These are phyloP conservation scores for Gibbula magus DNA, from an alignment of 2,888 invertebrate genomes.

Conservation along the genomic window DNA sequence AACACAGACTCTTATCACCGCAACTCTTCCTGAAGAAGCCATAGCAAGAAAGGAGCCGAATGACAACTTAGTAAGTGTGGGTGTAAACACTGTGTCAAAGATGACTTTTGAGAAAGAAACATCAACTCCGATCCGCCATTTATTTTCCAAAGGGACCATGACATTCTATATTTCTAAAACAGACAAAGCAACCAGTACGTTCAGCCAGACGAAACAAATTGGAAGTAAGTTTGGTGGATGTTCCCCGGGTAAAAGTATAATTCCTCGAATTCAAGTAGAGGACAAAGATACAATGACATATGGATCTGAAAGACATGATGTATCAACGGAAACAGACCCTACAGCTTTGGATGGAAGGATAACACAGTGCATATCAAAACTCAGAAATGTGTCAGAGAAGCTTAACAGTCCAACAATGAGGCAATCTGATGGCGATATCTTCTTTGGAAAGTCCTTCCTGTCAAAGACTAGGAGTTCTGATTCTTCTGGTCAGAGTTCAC, in stretches of 20 bases:
- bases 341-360: constrained; percentile 64
- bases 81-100: constrained; percentile 61
- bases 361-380: constrained; percentile 71
- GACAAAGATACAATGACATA: constrained; percentile 52
- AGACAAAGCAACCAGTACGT: constrained; percentile 64
- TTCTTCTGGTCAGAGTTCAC: constrained; percentile 20
- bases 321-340: constrained; percentile 57
- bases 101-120: constrained; percentile 67
- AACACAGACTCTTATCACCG: constrained; percentile 55
- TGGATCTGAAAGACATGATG: constrained; percentile 46
- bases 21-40: constrained; percentile 27
- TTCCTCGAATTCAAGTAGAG: constrained; percentile 22
- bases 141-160: constrained; percentile 63
- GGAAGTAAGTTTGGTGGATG: constrained; percentile 38
- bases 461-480: constrained; percentile 12
- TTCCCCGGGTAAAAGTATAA: background rate
- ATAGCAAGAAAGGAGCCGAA: background rate
- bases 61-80: constrained; percentile 50
- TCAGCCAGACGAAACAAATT: constrained; percentile 42
- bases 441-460: constrained; percentile 31
- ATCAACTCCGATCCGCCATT: constrained; percentile 57
- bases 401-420: constrained; percentile 64
- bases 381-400: constrained; percentile 69
- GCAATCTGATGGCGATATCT: constrained; percentile 21
- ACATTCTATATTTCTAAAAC: constrained; percentile 60